Conservation (phyloP, 2,888 invertebrate species). For the Lumbricus terrestris region DNA sequence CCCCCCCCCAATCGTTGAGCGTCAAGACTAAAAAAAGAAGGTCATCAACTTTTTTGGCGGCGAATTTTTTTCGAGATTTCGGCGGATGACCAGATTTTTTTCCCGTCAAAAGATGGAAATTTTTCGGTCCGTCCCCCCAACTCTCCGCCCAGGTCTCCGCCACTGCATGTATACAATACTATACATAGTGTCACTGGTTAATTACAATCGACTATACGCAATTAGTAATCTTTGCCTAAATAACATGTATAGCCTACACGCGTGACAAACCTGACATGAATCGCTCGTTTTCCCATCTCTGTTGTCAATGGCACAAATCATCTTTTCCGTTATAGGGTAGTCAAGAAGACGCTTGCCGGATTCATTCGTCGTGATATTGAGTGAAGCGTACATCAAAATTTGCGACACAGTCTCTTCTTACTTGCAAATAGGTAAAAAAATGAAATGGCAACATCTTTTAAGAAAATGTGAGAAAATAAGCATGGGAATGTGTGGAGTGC, state of each 20-base stretch:
- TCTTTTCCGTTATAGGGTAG: conserved; percentile 24
- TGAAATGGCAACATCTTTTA: no score
- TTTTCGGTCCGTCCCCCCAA: no score
- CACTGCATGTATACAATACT: no score
- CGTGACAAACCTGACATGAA: conserved; percentile 28
- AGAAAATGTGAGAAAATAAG: no score
- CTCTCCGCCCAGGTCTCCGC: no score
- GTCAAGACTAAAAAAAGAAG: no score
- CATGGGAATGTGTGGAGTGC: no score
- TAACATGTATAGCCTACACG: not conserved
- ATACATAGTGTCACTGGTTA: not conserved
- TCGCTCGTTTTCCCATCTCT: conserved; percentile 21
- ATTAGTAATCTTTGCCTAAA: not conserved
- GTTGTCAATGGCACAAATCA: conserved; percentile 31
- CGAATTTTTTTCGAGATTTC: no score
- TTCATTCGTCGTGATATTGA: conserved; percentile 31
- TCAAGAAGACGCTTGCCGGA: conserved; percentile 13
- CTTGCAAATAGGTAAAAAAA: not conserved
- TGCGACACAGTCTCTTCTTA: not conserved
- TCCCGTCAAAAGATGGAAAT: no score
- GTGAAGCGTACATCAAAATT: conserved; percentile 24
- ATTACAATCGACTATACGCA: not conserved
- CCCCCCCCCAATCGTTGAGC: no score
- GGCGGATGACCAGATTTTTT: no score
- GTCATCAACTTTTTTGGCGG: no score